These are phyloP conservation scores for Carcinoscorpius rotundicauda DNA, from an alignment of 1,140 invertebrate genomes.

Conservation along the genomic window DNA sequence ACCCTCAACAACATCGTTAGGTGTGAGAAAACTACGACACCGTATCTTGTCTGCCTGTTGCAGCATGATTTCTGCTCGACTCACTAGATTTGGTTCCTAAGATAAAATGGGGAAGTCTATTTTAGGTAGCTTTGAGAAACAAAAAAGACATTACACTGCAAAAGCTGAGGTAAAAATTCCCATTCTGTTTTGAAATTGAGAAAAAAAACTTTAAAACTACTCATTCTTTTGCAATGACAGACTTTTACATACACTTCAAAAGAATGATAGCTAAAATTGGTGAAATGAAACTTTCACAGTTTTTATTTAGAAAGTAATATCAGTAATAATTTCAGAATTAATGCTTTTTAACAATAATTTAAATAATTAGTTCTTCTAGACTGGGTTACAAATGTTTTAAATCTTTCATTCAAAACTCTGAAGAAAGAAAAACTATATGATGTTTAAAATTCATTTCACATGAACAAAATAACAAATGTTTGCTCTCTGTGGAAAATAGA, in stretches of 20 bases:
- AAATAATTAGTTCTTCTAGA: too few relatives aligned
- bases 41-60: conserved; percentile 91
- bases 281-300: background rate
- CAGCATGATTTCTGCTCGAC: conserved; percentile 89
- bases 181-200: conserved; percentile 7
- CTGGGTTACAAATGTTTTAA: too few relatives aligned
- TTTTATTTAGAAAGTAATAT: background rate
- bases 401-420: too few relatives aligned
- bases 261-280: background rate
- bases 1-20: conserved; percentile 88
- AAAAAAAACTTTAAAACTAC: conserved; percentile 8
- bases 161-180: background rate
- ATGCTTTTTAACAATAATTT: too few relatives aligned
- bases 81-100: conserved; percentile 59
- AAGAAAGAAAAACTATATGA: too few relatives aligned
- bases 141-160: too few relatives aligned
- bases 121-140: too few relatives aligned
- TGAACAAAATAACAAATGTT: background rate
- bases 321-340: background rate
- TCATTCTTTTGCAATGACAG: conserved; percentile 4
- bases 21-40: conserved; percentile 86
- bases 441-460: background rate
- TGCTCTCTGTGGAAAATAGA: too few relatives aligned
- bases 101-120: conserved; percentile 9
- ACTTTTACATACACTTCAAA: conserved; percentile 5